Evolutionary conservation across 2,113 vertebrate species (phyloP).

Genomic region (Gallinago media): DNA sequence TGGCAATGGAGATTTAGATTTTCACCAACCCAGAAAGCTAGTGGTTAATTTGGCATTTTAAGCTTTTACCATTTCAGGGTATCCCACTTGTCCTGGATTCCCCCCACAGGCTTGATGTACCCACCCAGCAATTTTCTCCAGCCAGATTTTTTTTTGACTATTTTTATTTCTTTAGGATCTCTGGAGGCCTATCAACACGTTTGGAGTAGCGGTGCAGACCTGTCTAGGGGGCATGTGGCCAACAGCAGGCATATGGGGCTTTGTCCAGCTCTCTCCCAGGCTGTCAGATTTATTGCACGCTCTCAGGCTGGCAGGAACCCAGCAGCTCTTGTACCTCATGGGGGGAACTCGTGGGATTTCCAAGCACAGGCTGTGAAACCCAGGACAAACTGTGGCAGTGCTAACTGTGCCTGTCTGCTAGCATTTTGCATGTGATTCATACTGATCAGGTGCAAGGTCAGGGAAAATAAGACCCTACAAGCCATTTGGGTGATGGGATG

Average conservation of each 20-base stretch:
- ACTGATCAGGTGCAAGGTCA: background rate
- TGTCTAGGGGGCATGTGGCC: background rate
- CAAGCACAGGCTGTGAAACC: background rate
- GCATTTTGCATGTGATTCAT: background rate
- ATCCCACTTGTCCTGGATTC: background rate
- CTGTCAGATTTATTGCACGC: background rate
- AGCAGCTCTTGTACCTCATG: background rate
- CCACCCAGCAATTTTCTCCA: background rate
- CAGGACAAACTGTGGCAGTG: background rate
- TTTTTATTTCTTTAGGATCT: background rate
- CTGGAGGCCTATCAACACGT: background rate
- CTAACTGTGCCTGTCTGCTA: background rate
- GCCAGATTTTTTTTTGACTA: background rate
- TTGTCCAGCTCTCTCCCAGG: background rate
- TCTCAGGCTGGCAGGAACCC: background rate
- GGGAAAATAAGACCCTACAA: background rate
- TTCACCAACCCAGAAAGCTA: background rate
- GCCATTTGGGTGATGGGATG: background rate
- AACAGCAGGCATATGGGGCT: background rate
- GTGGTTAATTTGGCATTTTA: background rate
- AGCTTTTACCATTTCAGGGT: background rate
- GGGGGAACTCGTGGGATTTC: background rate
- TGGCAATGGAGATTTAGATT: background rate
- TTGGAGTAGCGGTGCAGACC: background rate
- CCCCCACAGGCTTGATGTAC: fast-evolving